Percentiles rank a stretch among this genome's conserved stretches.
Evolutionary conservation across 37 sponge, comb jelly and placozoan species (phyloP).

Genomic region (Axinella damicornis): DNA sequence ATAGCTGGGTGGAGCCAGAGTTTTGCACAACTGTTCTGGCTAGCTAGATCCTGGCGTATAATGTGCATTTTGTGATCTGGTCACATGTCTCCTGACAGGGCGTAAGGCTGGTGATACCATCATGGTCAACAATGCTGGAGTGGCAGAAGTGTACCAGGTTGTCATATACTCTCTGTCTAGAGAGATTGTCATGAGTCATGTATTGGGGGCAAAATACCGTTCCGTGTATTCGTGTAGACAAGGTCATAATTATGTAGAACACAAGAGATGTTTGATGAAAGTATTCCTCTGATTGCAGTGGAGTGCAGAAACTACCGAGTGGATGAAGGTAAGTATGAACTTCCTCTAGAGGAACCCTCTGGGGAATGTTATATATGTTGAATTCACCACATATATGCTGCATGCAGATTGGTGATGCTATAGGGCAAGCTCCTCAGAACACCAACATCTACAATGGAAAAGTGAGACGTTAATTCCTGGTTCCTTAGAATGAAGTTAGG

Average conservation of each 20-base stretch:
- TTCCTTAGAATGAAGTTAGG: too few relatives aligned
- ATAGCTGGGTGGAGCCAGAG: too few relatives aligned
- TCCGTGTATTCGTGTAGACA: not conserved
- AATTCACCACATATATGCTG: too few relatives aligned
- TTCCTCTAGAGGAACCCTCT: not conserved
- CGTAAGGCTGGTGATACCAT: slow-evolving; percentile 69
- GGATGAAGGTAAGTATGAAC: slow-evolving; percentile 52
- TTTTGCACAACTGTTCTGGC: too few relatives aligned
- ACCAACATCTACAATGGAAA: slow-evolving; percentile 63
- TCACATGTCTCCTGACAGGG: slow-evolving; percentile 19
- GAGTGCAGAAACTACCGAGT: slow-evolving; percentile 42
- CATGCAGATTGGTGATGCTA: slow-evolving; percentile 74
- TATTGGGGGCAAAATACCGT: not conserved
- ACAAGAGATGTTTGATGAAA: too few relatives aligned
- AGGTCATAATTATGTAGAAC: too few relatives aligned
- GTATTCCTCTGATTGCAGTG: slow-evolving; percentile 45
- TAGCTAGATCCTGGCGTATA: too few relatives aligned
- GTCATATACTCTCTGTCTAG: not conserved
- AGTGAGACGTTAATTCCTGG: slow-evolving; percentile 28
- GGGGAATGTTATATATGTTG: not conserved
- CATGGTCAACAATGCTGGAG: slow-evolving; percentile 64
- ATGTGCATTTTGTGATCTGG: too few relatives aligned
- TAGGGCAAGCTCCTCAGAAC: slow-evolving; percentile 56
- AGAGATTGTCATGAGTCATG: too few relatives aligned
- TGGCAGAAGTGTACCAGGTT: slow-evolving; percentile 84